These are phyloP conservation scores for Falcunculus frontatus DNA, from an alignment of 2,113 vertebrate species.

Conservation along the genomic window DNA sequence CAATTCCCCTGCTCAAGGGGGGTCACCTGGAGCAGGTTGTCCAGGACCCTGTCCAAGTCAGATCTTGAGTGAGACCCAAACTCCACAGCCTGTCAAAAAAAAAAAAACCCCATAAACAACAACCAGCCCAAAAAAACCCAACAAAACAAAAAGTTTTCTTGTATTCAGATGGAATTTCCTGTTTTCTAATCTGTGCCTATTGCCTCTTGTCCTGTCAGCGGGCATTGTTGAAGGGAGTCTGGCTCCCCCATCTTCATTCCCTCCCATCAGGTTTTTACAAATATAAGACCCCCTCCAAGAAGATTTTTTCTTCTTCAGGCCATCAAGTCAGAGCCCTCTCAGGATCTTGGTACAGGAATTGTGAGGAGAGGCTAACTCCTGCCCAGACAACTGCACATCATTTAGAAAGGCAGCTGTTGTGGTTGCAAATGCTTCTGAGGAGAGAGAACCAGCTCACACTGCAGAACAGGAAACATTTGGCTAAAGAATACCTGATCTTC, in stretches of 20 bases:
- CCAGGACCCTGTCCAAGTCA: rapidly evolving
- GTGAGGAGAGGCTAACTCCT: neutral
- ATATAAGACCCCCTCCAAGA: neutral
- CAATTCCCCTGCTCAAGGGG: neutral
- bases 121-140: neutral
- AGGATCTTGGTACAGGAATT: neutral
- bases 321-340: neutral
- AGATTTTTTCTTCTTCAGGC: neutral
- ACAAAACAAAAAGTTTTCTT: neutral
- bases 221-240: neutral
- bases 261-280: neutral
- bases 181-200: neutral
- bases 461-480: neutral
- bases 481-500: neutral
- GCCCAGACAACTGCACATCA: neutral
- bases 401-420: neutral
- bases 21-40: neutral
- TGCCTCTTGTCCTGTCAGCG: neutral
- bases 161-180: neutral
- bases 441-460: neutral
- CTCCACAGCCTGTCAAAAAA: neutral
- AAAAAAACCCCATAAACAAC: neutral
- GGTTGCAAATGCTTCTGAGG: neutral
- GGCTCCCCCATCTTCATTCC: neutral
- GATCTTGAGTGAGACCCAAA: neutral